Conservation (phyloP, 2,888 invertebrate species). For the Himalopsyche anomala region DNA sequence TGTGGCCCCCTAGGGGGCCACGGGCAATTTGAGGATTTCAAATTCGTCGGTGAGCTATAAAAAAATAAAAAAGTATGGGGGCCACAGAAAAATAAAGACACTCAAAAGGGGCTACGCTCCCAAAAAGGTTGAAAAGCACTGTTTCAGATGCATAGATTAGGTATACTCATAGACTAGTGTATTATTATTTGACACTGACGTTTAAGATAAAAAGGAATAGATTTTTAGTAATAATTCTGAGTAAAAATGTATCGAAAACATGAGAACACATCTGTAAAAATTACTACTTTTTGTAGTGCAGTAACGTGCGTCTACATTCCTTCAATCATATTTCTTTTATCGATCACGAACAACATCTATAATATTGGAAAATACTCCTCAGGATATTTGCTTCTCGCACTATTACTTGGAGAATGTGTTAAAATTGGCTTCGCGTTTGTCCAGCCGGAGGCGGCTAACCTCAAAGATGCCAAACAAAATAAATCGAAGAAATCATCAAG, state of each 20-base stretch:
- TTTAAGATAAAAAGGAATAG: neutral
- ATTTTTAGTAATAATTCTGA: neutral
- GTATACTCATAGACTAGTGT: too few relatives aligned
- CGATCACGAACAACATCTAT: conserved; percentile 78
- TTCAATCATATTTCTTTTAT: conserved; percentile 76
- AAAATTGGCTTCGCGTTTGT: conserved; percentile 56
- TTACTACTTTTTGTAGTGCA: conserved; percentile 74
- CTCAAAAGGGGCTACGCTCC: too few relatives aligned
- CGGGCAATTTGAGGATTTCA: too few relatives aligned
- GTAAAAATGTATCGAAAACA: conserved; percentile 57
- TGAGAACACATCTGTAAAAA: conserved; percentile 57
- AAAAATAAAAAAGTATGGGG: too few relatives aligned
- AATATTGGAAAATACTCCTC: conserved; percentile 78
- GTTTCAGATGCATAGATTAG: too few relatives aligned
- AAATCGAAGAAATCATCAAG: conserved; percentile 72
- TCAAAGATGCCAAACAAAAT: conserved; percentile 70
- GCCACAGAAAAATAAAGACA: too few relatives aligned
- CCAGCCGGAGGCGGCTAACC: conserved; percentile 63
- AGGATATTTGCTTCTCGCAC: conserved; percentile 56
- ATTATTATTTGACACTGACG: neutral
- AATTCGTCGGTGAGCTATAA: too few relatives aligned
- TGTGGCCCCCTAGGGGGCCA: too few relatives aligned
- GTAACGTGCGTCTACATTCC: conserved; percentile 81
- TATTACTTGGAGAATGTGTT: conserved; percentile 56
- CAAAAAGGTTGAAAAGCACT: too few relatives aligned